Evolutionary conservation across 2,888 invertebrate species (phyloP).

Genomic region (Ornithoptera priamus): DNA sequence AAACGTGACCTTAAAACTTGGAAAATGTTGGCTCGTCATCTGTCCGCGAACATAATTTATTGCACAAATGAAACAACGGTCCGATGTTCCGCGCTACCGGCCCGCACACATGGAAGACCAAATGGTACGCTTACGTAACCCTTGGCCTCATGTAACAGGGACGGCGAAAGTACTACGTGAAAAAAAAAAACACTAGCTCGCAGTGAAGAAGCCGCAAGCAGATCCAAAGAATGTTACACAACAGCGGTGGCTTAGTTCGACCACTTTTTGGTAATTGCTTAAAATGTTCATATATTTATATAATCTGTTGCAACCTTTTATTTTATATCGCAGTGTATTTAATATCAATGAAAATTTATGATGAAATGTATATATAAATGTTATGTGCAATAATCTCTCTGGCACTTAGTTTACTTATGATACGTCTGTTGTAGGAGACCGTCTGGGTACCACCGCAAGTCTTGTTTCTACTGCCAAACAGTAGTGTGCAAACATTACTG

Average conservation of each 20-base stretch:
- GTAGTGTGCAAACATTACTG: too few species aligned
- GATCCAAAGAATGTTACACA: conserved; percentile 3
- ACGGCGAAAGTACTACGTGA: conserved; percentile 24
- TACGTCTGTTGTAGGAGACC: too few species aligned
- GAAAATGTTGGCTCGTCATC: conserved; percentile 21
- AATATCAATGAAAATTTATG: neutral
- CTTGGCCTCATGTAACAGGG: conserved; percentile 19
- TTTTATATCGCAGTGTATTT: neutral
- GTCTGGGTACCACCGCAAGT: too few species aligned
- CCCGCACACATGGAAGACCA: conserved; percentile 20
- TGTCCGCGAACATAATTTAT: conserved; percentile 22
- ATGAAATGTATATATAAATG: neutral
- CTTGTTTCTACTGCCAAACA: too few species aligned
- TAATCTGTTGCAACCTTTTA: neutral
- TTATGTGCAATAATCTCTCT: too few species aligned
- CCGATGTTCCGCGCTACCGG: conserved; percentile 20
- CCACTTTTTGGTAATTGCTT: neutral
- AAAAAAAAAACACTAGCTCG: conserved; percentile 2
- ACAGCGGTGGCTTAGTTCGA: neutral
- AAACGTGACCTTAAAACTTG: conserved; percentile 17
- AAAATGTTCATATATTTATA: neutral
- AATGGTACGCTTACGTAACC: conserved; percentile 20
- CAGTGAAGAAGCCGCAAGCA: conserved; percentile 19
- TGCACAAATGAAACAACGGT: conserved; percentile 8
- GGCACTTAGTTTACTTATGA: too few species aligned